Evolutionary conservation across 2,888 invertebrate genomes (phyloP), one percentile per base, ranked within the genome.

Genomic region (Gymnoscelis rufifasciata): DNA sequence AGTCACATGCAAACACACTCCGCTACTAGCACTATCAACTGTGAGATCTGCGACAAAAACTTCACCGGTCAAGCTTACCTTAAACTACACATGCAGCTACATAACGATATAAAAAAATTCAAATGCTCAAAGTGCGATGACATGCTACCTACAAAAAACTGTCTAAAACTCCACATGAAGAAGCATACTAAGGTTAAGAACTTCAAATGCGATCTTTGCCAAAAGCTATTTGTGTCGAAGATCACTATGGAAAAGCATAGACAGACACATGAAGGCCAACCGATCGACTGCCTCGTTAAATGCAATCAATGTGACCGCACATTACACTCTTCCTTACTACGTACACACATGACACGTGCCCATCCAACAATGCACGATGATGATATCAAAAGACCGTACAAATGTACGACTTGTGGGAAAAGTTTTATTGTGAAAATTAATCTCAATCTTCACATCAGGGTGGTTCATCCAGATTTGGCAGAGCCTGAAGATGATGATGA

Each of bases 1-100:
- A 83, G 83, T 39, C 88, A 88, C 60, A 88, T 88, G 88, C 87
- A 87, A 53, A 86, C 83, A 0, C 88, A 88, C 45, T 88, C 88
- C 0, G 61, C 72, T 0, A 77, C 76, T 0, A 84, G 82, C 41
- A 87, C 84, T 0, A 88, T 88, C 7, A 84, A 83, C 52, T 88
- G 88, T 52, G 88, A 88, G 54, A 84, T 88, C 7, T 88, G 88
- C 49, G 71, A 58, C 50, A 87, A 87, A 58, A 83, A 71, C 35
- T 88, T 88, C 52, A 88, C 88, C 0, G 88, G 88, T 0, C 88
- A 88, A 62, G 88, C 88, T 0, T 88, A 88, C 51, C 57, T 88
- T 7, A 88, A 88, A 47, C 73, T 88, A 0, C 88, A 88, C 51
- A 87, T 88, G 88, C 88, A 88, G 53, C 66, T 88, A 24, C 88